Conservation (phyloP, 2,888 invertebrate genomes). For the Gerris lacustris region DNA sequence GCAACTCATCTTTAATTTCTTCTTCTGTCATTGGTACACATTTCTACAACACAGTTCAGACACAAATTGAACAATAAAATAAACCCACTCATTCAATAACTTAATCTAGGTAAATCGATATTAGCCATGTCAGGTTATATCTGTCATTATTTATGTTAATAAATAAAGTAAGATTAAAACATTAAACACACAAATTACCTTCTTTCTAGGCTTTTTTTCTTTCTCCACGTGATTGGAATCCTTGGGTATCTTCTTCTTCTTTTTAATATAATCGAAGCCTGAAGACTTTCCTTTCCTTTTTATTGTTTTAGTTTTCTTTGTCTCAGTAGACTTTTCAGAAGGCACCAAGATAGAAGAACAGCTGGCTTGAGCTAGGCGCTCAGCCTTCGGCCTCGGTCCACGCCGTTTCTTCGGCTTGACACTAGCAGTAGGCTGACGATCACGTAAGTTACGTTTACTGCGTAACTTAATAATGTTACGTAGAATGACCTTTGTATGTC, state of each 20-base stretch:
- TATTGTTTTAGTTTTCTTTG: constrained; percentile 26
- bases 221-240: constrained; percentile 44
- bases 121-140: too few species aligned
- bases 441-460: neutral
- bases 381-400: neutral
- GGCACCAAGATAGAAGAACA: neutral
- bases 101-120: too few species aligned
- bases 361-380: neutral
- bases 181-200: constrained; percentile 32
- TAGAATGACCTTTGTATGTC: constrained; percentile 15
- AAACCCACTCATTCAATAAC: too few species aligned
- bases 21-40: constrained; percentile 34
- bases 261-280: constrained; percentile 78
- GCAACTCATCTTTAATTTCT: constrained; percentile 73
- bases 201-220: constrained; percentile 35
- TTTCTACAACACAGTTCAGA: constrained; percentile 15
- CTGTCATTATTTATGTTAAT: too few species aligned
- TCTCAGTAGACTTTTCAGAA: neutral
- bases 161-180: too few species aligned
- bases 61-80: too few species aligned
- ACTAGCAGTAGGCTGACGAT: neutral
- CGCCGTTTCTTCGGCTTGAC: neutral
- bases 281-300: constrained; percentile 61
- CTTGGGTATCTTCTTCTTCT: constrained; percentile 63
- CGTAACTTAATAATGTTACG: neutral